Evolutionary conservation across 2,113 vertebrate genomes (phyloP).

Genomic region (Carettochelys insculpta): DNA sequence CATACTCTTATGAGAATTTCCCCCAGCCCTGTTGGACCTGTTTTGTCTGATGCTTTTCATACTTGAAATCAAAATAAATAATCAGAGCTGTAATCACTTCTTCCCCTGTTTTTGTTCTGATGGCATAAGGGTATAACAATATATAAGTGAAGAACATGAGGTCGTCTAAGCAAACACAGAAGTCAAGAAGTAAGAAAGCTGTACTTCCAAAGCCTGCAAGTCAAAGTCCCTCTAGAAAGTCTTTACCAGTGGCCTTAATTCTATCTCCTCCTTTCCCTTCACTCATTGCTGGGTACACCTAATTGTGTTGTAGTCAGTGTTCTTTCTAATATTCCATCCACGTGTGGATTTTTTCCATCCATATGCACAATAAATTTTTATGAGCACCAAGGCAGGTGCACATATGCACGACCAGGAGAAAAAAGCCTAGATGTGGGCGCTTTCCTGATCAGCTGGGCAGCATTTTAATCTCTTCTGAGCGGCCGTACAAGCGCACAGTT

Average conservation of each 20-base stretch:
- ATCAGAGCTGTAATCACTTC: not conserved
- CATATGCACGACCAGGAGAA: no score
- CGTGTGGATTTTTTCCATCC: no score
- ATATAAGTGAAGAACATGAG: not conserved
- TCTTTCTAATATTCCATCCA: no score
- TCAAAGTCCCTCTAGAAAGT: not conserved
- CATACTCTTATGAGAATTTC: slow-evolving; percentile 20
- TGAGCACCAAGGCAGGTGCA: no score
- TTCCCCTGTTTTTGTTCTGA: not conserved
- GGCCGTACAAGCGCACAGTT: no score
- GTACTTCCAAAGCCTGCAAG: not conserved
- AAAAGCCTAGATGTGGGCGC: no score
- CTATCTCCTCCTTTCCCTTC: not conserved
- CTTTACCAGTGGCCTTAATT: not conserved
- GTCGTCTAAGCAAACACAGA: not conserved
- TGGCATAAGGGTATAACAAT: not conserved
- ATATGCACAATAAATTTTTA: no score
- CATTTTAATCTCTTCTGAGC: no score
- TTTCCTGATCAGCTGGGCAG: no score
- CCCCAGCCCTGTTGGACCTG: not conserved
- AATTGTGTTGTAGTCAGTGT: not conserved
- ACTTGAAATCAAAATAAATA: not conserved
- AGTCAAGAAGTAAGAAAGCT: not conserved
- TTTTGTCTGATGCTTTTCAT: not conserved
- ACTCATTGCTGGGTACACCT: not conserved